Evolutionary conservation across 1,140 invertebrate genomes (phyloP).

Genomic region (Bilobella aurantiaca): DNA sequence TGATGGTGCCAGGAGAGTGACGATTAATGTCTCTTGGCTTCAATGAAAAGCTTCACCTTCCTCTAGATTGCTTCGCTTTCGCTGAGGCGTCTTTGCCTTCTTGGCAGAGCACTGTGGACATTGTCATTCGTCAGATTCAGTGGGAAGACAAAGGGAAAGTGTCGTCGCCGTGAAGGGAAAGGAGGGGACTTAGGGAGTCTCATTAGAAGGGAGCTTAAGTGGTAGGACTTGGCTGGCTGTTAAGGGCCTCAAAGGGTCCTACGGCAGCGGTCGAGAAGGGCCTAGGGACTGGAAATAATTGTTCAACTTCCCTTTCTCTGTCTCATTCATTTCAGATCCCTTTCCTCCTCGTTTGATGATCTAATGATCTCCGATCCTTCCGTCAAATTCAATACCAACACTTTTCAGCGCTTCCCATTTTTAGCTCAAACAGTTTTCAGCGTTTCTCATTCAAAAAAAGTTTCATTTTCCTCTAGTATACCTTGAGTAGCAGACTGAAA

Average conservation of each 20-base stretch:
- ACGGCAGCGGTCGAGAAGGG: not conserved
- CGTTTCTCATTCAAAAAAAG: too few species aligned
- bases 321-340: too few species aligned
- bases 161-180: not conserved
- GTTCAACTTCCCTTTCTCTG: not conserved
- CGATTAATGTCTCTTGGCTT: conserved; percentile 9
- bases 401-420: not conserved
- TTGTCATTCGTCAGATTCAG: conserved; percentile 4
- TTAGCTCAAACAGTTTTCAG: not conserved
- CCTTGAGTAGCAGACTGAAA: too few species aligned
- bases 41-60: conserved; percentile 5
- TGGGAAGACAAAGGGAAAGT: not conserved
- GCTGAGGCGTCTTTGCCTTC: not conserved
- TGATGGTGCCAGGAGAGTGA: conserved; percentile 4
- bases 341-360: conserved; percentile 2
- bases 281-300: not conserved
- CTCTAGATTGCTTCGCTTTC: not conserved
- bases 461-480: too few species aligned
- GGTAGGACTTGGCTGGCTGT: too few species aligned
- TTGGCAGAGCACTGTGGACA: not conserved
- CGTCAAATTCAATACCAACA: not conserved
- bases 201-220: too few species aligned
- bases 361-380: not conserved
- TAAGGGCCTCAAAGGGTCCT: not conserved
- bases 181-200: too few species aligned